phyloP scores from a whole-genome alignment of 2,797 vertebrate genomes.

The Melanotaenia nigrans region DNA sequence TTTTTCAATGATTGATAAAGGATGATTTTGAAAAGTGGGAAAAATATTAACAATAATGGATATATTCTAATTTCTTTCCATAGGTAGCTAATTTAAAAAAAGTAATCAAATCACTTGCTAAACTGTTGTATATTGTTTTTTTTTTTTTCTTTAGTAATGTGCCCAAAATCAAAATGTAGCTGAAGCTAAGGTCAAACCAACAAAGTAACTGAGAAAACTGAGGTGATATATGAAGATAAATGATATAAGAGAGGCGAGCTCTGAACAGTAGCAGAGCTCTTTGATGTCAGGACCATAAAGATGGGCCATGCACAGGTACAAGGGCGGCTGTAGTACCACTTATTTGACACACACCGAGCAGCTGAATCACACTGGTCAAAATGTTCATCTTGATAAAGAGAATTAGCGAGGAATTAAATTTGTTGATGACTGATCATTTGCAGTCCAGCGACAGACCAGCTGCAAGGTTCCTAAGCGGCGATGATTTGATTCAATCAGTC shows the following conservation, averaged over 20 bases:
- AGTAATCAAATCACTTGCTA: not conserved
- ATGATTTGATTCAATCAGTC: constrained; percentile 52
- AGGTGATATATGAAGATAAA: no score
- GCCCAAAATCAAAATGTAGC: not conserved
- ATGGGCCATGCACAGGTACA: not conserved
- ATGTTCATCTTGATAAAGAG: constrained; percentile 17
- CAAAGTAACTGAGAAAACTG: not conserved
- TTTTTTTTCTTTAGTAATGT: not conserved
- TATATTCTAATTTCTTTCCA: not conserved
- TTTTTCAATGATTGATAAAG: constrained; percentile 5
- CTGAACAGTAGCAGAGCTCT: not conserved
- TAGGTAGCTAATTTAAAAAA: not conserved
- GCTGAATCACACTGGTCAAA: constrained; percentile 40
- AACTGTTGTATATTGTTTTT: not conserved
- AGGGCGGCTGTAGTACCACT: constrained; percentile 44
- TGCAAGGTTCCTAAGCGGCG: constrained; percentile 39
- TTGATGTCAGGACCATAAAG: not conserved
- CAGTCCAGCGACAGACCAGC: constrained; percentile 40
- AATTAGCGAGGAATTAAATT: constrained; percentile 49
- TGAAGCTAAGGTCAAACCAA: not conserved
- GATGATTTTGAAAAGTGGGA: constrained; percentile 16
- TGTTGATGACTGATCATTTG: constrained; percentile 37
- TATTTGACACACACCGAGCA: constrained; percentile 46
- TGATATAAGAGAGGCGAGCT: not conserved
- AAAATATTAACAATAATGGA: constrained; percentile 1